Percentiles rank a stretch among this genome's conserved stretches.
Conservation (phyloP, 2,113 vertebrate genomes). For the Empidonax alnorum region DNA sequence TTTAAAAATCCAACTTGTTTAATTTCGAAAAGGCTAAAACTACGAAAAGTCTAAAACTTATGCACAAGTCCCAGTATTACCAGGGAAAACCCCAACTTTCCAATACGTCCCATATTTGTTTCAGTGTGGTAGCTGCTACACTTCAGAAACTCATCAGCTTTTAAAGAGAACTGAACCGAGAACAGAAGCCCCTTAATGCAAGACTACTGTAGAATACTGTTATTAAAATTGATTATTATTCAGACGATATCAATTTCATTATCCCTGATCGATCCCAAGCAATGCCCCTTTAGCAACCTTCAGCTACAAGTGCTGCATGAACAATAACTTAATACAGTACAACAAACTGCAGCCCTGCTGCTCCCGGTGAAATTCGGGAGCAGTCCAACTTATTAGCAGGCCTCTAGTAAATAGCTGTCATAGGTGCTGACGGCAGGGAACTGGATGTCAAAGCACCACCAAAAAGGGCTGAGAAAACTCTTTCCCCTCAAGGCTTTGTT, state of each 20-base stretch:
- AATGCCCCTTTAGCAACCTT: slow-evolving; percentile 49
- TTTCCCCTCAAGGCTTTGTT: slow-evolving; percentile 13
- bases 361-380: slow-evolving; percentile 12
- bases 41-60: neutral
- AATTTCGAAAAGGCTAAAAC: neutral
- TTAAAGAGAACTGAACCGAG: slow-evolving; percentile 61
- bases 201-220: slow-evolving; percentile 63
- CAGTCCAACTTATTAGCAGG: slow-evolving; percentile 21
- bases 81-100: neutral
- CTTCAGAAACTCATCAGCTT: slow-evolving; percentile 39
- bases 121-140: neutral
- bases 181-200: slow-evolving; percentile 66
- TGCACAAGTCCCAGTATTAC: neutral
- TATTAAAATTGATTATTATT: slow-evolving; percentile 83
- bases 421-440: slow-evolving; percentile 37
- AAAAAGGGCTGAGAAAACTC: slow-evolving; percentile 11
- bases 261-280: slow-evolving; percentile 71
- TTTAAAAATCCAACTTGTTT: neutral
- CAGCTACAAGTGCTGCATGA: slow-evolving; percentile 35
- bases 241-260: slow-evolving; percentile 78
- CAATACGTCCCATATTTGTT: neutral
- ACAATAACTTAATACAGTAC: neutral
- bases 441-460: slow-evolving; percentile 1
- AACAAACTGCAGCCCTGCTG: slow-evolving; percentile 3
- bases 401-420: slow-evolving; percentile 36